Percentiles rank a stretch among this genome's conserved stretches.
Evolutionary conservation across 2,888 invertebrate genomes (phyloP).

Genomic region (Teleogryllus oceanicus): DNA sequence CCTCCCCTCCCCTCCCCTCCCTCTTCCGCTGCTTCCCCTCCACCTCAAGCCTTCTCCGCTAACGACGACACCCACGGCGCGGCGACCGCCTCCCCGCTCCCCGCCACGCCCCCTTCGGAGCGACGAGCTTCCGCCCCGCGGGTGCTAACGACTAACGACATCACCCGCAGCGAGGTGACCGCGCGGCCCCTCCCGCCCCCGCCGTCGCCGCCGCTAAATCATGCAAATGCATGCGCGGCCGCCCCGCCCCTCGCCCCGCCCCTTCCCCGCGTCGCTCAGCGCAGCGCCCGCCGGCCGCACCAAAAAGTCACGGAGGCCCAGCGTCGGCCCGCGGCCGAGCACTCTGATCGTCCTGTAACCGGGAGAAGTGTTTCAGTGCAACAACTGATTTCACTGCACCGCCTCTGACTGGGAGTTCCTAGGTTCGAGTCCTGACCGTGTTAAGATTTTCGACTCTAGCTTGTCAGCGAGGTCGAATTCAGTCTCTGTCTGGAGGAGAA

Average conservation of each 20-base stretch:
- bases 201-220: background rate
- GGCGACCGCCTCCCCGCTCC: background rate
- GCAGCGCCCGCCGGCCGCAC: background rate
- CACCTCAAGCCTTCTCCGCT: background rate
- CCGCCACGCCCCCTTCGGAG: background rate
- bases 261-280: background rate
- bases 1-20: background rate
- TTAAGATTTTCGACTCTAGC: too few species aligned
- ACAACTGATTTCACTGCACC: too few species aligned
- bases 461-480: too few species aligned
- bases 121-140: background rate
- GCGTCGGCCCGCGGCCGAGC: background rate
- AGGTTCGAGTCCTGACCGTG: too few species aligned
- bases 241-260: background rate
- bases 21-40: background rate
- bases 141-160: slow-evolving; percentile 18
- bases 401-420: too few species aligned
- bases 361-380: too few species aligned
- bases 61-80: background rate
- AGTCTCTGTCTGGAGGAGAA: too few species aligned
- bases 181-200: background rate
- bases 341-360: background rate
- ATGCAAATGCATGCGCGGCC: background rate
- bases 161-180: slow-evolving; percentile 8
- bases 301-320: background rate